Percentiles rank a stretch among this genome's conserved stretches.
These are phyloP conservation scores for Atrichornis clamosus DNA, from an alignment of 2,113 vertebrate genomes.

Conservation along the genomic window DNA sequence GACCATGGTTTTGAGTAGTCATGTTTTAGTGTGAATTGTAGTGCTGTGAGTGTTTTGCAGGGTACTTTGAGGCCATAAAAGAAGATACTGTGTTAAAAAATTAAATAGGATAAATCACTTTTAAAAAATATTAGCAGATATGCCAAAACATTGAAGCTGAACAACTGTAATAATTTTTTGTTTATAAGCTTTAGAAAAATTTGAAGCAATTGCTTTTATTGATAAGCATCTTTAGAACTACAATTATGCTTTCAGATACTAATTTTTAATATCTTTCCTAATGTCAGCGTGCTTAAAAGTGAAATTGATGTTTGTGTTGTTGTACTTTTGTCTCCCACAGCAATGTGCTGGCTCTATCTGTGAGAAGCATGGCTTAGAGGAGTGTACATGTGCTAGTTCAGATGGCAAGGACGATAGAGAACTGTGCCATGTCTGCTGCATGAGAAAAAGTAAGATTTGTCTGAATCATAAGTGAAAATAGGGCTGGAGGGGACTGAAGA, in stretches of 20 bases:
- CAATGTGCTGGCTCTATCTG: slow-evolving; percentile 96
- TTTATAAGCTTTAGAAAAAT: neutral
- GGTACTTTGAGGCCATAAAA: neutral
- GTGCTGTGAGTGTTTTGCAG: neutral
- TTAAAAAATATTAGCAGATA: neutral
- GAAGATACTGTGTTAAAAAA: neutral
- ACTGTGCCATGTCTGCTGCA: slow-evolving; percentile 96
- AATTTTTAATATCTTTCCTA: neutral
- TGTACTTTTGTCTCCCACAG: slow-evolving; percentile 66
- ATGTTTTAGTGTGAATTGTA: neutral
- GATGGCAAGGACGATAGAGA: slow-evolving; percentile 87
- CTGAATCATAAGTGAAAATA: neutral
- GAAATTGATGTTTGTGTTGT: neutral
- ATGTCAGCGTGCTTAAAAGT: neutral
- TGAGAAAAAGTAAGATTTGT: slow-evolving; percentile 86
- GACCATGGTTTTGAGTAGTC: neutral
- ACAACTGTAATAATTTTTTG: neutral
- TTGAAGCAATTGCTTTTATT: neutral
- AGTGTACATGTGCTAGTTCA: slow-evolving; percentile 87
- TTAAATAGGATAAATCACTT: neutral
- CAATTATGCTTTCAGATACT: neutral
- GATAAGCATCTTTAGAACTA: neutral
- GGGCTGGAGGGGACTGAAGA: neutral
- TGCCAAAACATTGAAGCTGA: neutral
- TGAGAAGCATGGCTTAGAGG: slow-evolving; percentile 84